Percentiles rank a stretch among this genome's conserved stretches.
Conservation (phyloP, 2,113 vertebrate species). For the Mastomys coucha region DNA sequence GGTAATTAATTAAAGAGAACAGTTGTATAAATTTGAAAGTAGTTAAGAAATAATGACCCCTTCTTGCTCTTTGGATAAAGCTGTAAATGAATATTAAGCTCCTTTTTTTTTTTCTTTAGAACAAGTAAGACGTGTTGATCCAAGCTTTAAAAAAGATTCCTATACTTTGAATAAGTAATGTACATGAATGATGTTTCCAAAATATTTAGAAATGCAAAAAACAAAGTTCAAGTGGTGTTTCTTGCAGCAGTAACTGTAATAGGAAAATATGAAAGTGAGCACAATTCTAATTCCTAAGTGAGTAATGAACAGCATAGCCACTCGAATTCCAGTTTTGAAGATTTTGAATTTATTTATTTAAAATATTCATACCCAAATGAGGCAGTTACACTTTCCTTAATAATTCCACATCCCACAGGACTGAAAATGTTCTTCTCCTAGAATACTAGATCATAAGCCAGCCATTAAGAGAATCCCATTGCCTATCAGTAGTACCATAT, state of each 20-base stretch:
- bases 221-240: background rate
- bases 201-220: background rate
- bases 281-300: background rate
- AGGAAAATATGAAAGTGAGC: background rate
- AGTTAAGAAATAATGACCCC: background rate
- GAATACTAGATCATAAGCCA: background rate
- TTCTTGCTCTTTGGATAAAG: background rate
- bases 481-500: too few species aligned
- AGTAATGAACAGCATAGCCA: background rate
- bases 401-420: background rate
- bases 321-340: background rate
- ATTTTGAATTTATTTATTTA: background rate
- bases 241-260: background rate
- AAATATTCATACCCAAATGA: background rate
- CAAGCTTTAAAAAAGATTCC: background rate
- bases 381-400: background rate
- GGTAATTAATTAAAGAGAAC: background rate
- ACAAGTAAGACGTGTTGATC: background rate
- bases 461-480: too few species aligned
- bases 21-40: background rate
- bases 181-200: background rate
- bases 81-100: background rate
- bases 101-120: background rate
- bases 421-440: background rate
- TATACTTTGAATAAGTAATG: background rate